phyloP scores from a whole-genome alignment of 2,888 invertebrate species.

The Troides helena region DNA sequence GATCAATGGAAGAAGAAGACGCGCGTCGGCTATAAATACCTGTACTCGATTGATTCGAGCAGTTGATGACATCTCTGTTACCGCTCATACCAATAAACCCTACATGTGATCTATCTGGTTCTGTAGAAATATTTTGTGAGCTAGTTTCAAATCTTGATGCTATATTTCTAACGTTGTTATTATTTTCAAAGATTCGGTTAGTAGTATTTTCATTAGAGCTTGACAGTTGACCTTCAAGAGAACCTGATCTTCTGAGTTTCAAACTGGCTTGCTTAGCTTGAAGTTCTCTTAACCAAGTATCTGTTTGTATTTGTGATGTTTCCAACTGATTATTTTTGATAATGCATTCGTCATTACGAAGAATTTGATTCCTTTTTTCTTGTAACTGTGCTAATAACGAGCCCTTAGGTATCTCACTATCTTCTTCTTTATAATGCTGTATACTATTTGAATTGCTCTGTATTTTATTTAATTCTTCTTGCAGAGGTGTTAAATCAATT shows the following conservation, averaged over 20 bases:
- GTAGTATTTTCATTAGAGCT: conserved; percentile 47
- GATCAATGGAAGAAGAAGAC: conserved; percentile 69
- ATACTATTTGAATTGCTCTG: conserved; percentile 44
- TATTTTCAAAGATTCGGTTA: conserved; percentile 37
- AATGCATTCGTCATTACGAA: conserved; percentile 66
- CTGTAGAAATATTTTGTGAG: conserved; percentile 49
- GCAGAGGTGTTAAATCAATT: conserved; percentile 83
- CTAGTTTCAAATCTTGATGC: conserved; percentile 88
- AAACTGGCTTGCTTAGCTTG: conserved; percentile 87
- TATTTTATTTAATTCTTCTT: conserved; percentile 80
- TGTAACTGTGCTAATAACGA: conserved; percentile 83
- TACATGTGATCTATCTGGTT: conserved; percentile 63
- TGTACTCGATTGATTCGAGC: conserved; percentile 63
- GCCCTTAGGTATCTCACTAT: conserved; percentile 58
- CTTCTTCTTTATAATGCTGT: conserved; percentile 48
- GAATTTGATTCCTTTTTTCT: conserved; percentile 82
- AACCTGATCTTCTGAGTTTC: conserved; percentile 64
- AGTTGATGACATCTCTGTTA: conserved; percentile 72
- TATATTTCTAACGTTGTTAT: conserved; percentile 85
- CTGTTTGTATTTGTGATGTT: conserved; percentile 59
- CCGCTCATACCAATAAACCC: conserved; percentile 68
- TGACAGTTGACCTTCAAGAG: conserved; percentile 63
- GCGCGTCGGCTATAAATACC: conserved; percentile 61
- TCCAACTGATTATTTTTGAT: conserved; percentile 56
- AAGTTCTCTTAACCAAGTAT: conserved; percentile 88